Conservation (phyloP, 2,113 vertebrate species). For the Ceratotherium simum region DNA sequence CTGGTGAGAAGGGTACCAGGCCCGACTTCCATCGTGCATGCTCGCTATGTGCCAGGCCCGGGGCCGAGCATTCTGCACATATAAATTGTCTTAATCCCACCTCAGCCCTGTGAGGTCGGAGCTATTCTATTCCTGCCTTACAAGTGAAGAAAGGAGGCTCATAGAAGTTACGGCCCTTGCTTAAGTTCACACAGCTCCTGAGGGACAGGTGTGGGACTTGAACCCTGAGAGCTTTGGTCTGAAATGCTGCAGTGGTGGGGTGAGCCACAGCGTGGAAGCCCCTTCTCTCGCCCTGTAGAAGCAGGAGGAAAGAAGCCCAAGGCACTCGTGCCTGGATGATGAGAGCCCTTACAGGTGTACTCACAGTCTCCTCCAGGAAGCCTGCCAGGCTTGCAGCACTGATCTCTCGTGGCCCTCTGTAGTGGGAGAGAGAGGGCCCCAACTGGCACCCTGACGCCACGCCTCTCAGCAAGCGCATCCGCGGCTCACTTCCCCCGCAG, state of each 20-base stretch:
- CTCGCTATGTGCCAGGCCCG: neutral
- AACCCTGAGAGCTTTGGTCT: neutral
- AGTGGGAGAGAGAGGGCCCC: neutral
- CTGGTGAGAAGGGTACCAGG: neutral
- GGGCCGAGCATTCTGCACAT: accelerated
- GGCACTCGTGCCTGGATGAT: neutral
- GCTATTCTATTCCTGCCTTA: neutral
- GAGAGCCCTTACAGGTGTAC: neutral
- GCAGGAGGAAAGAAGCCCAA: neutral
- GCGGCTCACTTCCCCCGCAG: neutral
- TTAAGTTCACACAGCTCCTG: neutral
- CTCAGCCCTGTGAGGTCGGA: neutral
- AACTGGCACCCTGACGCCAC: neutral
- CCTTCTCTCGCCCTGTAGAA: neutral
- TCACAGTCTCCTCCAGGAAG: neutral
- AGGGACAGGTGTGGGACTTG: neutral
- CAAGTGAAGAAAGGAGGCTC: neutral
- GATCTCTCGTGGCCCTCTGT: neutral
- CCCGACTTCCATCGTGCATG: accelerated
- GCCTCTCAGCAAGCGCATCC: neutral
- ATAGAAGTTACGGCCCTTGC: neutral
- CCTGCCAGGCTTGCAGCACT: neutral
- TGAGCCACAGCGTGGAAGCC: neutral
- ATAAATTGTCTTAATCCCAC: neutral
- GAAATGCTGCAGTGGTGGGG: neutral